Base-by-base conservation (phyloP, 2,888 invertebrate species). In the Lamproptera curius region DNA sequence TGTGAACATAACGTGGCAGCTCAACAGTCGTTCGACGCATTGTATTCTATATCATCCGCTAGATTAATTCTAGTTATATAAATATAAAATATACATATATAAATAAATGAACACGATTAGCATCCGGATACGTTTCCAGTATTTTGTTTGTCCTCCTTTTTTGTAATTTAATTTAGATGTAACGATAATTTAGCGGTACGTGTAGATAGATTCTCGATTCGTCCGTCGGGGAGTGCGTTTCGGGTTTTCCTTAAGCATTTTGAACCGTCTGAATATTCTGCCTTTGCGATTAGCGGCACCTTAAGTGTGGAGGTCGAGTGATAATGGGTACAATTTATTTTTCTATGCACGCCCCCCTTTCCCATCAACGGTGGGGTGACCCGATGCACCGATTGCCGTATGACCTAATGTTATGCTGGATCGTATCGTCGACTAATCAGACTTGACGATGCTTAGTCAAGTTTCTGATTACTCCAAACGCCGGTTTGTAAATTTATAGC, bases 301-400 rank as follows among this genome's bases (percentile, higher is more conserved):
- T 3, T 20, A 5, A 20, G 46, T 48, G 34, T 48, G 10, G n/a
- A 10, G 2, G 6, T 2, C 2, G 2, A 28, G n/a, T 10, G n/a
- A 6, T 10, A 65, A 66, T 60, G 58, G 62, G 65, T 23, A 69
- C 64, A 54, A 65, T 74, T 81, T 83, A 82, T 83, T 84, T 82
- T 84, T 82, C 67, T 84, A 82, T 57, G 53, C 57, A 63, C 58
- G 65, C 76, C 76, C 73, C 69, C 56, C 63, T 75, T 72, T 67
- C 66, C 74, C 77, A 78, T 73, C 73, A 5, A 6, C 20, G 4
- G 3, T 20, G 20, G 20, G 20, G 3, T 20, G 3, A 6, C 6
- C 3, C 20, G 20, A 6, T 20, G 6, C 20, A 20, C 20, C 3
- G 20, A n/a, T n/a, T n/a, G n/a, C n/a, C n/a, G n/a, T n/a, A n/a